phyloP scores from a whole-genome alignment of 1,140 invertebrate species.

The Microplitis mediator region DNA sequence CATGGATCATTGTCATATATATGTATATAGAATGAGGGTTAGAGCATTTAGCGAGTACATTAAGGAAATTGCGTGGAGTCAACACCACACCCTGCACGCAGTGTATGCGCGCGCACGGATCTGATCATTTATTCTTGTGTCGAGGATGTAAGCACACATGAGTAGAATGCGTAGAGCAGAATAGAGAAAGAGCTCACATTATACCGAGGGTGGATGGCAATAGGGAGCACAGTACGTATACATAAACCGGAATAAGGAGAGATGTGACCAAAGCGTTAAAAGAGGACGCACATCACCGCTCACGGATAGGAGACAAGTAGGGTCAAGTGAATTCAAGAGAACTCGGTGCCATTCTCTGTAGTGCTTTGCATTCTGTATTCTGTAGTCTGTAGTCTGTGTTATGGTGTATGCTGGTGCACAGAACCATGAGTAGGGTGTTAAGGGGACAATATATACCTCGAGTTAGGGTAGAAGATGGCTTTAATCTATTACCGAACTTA shows the following conservation, averaged over 20 bases:
- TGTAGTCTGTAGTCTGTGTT: background rate
- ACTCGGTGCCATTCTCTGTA: slow-evolving; percentile 5
- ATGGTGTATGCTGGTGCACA: background rate
- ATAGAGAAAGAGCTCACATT: background rate
- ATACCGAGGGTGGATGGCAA: too few species aligned
- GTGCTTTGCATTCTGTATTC: slow-evolving; percentile 35
- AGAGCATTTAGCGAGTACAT: slow-evolving; percentile 59
- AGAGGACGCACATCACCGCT: too few species aligned
- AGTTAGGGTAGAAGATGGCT: slow-evolving; percentile 50
- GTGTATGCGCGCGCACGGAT: slow-evolving; percentile 6
- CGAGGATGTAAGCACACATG: slow-evolving; percentile 23
- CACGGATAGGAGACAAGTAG: slow-evolving; percentile 46
- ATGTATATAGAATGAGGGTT: slow-evolving; percentile 30
- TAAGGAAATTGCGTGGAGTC: slow-evolving; percentile 59
- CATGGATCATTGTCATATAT: background rate
- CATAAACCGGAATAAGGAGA: slow-evolving; percentile 26
- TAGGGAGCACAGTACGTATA: slow-evolving; percentile 13
- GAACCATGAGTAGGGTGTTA: slow-evolving; percentile 43
- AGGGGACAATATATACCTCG: slow-evolving; percentile 54
- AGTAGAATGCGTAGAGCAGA: background rate
- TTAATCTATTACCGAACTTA: slow-evolving; percentile 59
- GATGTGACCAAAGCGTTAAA: slow-evolving; percentile 18
- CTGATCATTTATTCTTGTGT: slow-evolving; percentile 9
- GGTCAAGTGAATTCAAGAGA: slow-evolving; percentile 60
- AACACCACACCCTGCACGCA: slow-evolving; percentile 32